phyloP scores from a whole-genome alignment of 2,797 vertebrate species.

The Morus bassanus region DNA sequence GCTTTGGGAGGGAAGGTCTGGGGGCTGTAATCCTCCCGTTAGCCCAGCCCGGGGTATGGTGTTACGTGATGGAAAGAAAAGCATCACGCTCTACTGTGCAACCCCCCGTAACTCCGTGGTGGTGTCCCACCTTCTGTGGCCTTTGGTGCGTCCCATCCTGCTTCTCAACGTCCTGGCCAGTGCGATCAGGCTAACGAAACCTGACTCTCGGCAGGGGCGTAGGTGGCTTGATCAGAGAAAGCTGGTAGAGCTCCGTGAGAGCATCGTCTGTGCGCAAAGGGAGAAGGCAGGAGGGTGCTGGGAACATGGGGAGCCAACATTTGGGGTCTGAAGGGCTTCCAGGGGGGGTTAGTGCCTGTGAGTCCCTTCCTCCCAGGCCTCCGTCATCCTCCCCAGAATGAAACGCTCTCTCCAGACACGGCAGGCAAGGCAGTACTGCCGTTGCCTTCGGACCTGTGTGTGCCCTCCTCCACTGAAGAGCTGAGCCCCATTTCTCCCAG shows the following conservation, averaged over 20 bases:
- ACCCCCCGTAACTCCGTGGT: fast-evolving
- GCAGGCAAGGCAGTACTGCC: background rate
- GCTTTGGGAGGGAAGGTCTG: background rate
- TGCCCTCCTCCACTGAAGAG: background rate
- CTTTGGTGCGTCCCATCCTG: background rate
- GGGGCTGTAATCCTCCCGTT: background rate
- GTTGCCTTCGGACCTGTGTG: background rate
- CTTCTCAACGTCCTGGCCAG: background rate
- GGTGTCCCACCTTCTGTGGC: background rate
- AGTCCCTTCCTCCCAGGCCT: background rate
- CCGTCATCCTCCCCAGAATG: background rate
- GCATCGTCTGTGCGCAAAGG: background rate
- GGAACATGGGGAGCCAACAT: background rate
- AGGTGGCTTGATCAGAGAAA: background rate
- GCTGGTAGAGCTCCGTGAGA: background rate
- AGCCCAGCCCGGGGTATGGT: fast-evolving
- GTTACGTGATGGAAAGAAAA: background rate
- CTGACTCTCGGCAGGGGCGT: fast-evolving
- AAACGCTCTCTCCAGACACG: background rate
- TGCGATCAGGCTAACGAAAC: background rate
- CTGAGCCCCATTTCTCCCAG: background rate
- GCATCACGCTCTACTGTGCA: background rate
- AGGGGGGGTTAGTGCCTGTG: background rate
- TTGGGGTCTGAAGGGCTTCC: background rate
- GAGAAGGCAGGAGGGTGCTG: background rate